A percentile compares a stretch with the other conserved stretches of the same genome.
phyloP scores from a whole-genome alignment of 2,113 vertebrate species.

The Callopanchax toddi region DNA sequence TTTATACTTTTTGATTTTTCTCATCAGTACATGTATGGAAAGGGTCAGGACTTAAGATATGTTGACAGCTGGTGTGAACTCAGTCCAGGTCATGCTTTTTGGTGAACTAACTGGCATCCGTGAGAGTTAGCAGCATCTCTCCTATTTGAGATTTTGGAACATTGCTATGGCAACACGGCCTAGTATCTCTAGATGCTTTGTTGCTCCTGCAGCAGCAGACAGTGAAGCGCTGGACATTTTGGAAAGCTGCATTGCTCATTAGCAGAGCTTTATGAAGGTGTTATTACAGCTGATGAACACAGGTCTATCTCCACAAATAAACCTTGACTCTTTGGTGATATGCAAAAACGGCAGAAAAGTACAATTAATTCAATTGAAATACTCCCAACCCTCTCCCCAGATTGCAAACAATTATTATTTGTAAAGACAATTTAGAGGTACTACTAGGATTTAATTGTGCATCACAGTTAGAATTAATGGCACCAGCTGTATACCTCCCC shows the following conservation, averaged over 20 bases:
- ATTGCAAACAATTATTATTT: neutral
- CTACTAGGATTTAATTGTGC: neutral
- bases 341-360: too few species aligned
- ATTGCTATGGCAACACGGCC: slow-evolving; percentile 6
- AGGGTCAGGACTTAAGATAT: too few species aligned
- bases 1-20: too few species aligned
- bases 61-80: neutral
- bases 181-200: neutral
- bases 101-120: neutral
- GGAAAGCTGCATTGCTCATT: neutral
- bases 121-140: neutral
- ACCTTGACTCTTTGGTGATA: too few species aligned
- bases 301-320: too few species aligned
- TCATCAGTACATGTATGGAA: too few species aligned
- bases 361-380: neutral
- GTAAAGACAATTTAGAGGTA: too few species aligned
- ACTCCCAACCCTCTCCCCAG: neutral
- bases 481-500: neutral
- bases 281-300: neutral
- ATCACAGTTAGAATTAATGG: neutral
- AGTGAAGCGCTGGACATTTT: neutral
- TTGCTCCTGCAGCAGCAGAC: neutral
- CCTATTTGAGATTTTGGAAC: slow-evolving; percentile 1
- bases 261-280: neutral
- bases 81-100: neutral